Percentiles rank a stretch among this genome's conserved stretches.
Conservation (phyloP, 92 coral and sea anemone genomes). For the Virgularia gustaviana region DNA sequence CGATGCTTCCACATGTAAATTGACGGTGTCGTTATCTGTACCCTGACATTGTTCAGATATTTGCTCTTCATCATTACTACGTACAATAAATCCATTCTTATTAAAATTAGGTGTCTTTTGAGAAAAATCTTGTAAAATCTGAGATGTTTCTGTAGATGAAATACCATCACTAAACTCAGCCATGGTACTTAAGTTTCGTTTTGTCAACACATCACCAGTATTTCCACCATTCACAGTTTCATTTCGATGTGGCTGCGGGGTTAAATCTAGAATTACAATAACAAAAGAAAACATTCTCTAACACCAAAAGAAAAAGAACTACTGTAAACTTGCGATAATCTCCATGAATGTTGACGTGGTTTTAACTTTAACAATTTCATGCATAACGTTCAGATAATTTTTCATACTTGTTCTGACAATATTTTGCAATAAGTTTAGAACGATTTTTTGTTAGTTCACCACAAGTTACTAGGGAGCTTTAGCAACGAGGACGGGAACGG, state of each 20-base stretch:
- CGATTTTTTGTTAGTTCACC: no score
- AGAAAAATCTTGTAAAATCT: constrained; percentile 72
- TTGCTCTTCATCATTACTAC: not conserved
- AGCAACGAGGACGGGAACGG: no score
- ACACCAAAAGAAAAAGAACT: no score
- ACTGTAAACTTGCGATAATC: no score
- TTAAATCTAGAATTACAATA: constrained; percentile 1
- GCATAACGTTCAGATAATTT: no score
- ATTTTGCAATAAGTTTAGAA: no score
- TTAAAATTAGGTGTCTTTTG: constrained; percentile 65
- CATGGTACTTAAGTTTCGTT: not conserved
- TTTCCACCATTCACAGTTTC: not conserved
- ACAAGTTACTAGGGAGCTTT: no score
- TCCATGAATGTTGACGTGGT: no score
- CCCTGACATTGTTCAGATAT: not conserved
- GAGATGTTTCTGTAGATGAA: not conserved
- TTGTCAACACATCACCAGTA: not conserved
- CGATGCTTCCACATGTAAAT: no score
- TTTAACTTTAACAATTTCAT: no score
- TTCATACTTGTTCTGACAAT: no score
- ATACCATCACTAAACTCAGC: not conserved
- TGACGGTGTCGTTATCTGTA: not conserved
- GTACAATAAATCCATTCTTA: constrained; percentile 18
- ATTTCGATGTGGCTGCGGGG: not conserved
- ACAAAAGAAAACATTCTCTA: not conserved